These are phyloP conservation scores for Lingula anatina DNA, from an alignment of 2,888 invertebrate species.

Conservation along the genomic window DNA sequence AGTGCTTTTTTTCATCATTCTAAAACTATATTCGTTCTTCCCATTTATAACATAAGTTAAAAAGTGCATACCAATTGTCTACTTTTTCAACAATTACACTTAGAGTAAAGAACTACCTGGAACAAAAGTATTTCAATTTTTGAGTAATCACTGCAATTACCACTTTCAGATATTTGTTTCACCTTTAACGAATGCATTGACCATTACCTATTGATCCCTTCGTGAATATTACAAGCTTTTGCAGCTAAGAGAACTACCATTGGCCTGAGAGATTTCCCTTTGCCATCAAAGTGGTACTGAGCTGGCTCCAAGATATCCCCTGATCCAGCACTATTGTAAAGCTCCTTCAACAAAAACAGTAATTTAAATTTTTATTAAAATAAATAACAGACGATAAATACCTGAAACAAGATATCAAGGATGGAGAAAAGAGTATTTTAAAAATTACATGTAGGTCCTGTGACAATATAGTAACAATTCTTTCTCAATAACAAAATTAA, in stretches of 20 bases:
- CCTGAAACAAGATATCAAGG: background rate
- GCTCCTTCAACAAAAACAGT: constrained; percentile 26
- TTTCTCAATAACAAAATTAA: background rate
- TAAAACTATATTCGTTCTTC: background rate
- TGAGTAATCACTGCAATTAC: too few species aligned
- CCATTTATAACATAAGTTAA: too few species aligned
- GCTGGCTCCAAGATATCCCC: constrained; percentile 86
- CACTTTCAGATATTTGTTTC: too few species aligned
- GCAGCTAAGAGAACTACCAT: constrained; percentile 93
- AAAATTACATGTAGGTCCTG: background rate
- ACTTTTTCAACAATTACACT: too few species aligned
- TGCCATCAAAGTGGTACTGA: constrained; percentile 96
- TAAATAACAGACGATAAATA: background rate
- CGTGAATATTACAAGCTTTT: constrained; percentile 60
- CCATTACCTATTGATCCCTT: constrained; percentile 22
- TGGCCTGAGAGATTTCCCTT: constrained; percentile 94
- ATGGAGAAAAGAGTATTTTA: background rate
- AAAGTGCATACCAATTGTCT: too few species aligned
- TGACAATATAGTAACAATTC: background rate
- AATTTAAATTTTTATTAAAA: background rate
- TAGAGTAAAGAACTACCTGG: too few species aligned
- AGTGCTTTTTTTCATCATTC: background rate
- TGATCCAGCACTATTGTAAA: constrained; percentile 26
- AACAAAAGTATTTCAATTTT: too few species aligned
- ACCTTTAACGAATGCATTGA: too few species aligned